Percentiles rank a stretch among this genome's conserved stretches.
These are phyloP conservation scores for Ceratina australensis DNA, from an alignment of 1,140 invertebrate genomes.

Conservation along the genomic window DNA sequence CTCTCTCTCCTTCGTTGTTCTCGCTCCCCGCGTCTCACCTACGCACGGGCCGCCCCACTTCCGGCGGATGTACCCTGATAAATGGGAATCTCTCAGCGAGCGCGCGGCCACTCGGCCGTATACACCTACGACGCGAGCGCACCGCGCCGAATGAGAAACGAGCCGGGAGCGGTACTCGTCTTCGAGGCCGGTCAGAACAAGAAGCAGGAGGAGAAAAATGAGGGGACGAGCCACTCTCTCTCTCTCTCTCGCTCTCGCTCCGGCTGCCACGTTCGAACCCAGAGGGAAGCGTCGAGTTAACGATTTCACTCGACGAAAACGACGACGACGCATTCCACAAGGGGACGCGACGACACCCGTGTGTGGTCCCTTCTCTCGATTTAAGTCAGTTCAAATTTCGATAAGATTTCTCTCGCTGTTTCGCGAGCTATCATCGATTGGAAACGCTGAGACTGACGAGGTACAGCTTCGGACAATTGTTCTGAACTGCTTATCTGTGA, in stretches of 20 bases:
- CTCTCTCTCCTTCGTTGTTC: constrained; percentile 17
- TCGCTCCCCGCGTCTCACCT: constrained; percentile 69
- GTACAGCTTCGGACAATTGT: too few relatives aligned
- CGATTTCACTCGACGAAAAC: constrained; percentile 30
- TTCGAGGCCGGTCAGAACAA: constrained; percentile 48
- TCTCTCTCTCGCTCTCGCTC: not conserved
- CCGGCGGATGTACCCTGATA: constrained; percentile 78
- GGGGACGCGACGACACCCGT: not conserved
- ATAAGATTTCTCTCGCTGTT: too few relatives aligned
- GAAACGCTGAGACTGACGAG: too few relatives aligned
- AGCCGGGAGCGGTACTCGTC: constrained; percentile 54
- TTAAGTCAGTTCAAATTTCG: not conserved
- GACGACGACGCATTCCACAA: not conserved
- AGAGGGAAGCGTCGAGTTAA: constrained; percentile 33
- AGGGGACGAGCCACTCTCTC: constrained; percentile 5
- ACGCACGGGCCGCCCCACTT: constrained; percentile 77
- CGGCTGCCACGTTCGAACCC: not conserved
- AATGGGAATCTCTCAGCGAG: constrained; percentile 76
- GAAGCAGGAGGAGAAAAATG: constrained; percentile 39
- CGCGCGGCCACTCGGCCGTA: constrained; percentile 59
- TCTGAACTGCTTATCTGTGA: too few relatives aligned
- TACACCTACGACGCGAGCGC: constrained; percentile 62
- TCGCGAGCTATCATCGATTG: too few relatives aligned
- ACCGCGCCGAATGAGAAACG: constrained; percentile 58
- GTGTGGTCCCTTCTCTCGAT: not conserved